Evolutionary conservation across 2,113 vertebrate species (phyloP).

Genomic region (Syrmaticus mikado): DNA sequence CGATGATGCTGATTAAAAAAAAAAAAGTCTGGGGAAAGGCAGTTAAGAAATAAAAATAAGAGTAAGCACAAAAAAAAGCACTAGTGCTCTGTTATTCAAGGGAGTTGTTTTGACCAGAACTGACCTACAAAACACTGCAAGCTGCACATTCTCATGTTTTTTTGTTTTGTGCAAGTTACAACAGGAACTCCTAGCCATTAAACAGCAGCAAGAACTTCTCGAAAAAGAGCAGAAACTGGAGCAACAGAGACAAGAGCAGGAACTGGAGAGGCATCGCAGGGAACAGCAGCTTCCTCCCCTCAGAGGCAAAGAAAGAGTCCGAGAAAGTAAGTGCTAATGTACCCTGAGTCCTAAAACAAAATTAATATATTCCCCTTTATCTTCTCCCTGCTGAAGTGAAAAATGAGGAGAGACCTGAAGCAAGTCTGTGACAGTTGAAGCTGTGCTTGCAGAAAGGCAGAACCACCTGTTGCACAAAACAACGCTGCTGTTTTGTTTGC

Average conservation of each 20-base stretch:
- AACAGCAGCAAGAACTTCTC: slow-evolving; percentile 95
- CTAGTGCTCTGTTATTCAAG: background rate
- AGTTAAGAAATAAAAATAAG: slow-evolving; percentile 5
- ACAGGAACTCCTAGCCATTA: slow-evolving; percentile 97
- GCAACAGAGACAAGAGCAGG: slow-evolving; percentile 94
- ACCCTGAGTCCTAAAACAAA: slow-evolving; percentile 10
- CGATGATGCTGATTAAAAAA: background rate
- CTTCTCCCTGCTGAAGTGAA: background rate
- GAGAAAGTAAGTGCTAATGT: slow-evolving; percentile 91
- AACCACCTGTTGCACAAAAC: background rate
- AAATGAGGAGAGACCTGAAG: background rate
- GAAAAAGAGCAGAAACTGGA: slow-evolving; percentile 97
- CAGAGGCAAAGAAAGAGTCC: slow-evolving; percentile 91
- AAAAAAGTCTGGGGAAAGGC: background rate
- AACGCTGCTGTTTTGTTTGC: background rate
- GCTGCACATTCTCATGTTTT: slow-evolving; percentile 79
- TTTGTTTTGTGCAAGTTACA: slow-evolving; percentile 90
- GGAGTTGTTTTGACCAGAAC: slow-evolving; percentile 11
- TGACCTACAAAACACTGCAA: slow-evolving; percentile 58
- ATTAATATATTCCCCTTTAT: background rate
- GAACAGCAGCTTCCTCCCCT: slow-evolving; percentile 92
- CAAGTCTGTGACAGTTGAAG: background rate
- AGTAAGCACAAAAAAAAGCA: background rate
- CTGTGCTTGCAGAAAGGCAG: background rate
- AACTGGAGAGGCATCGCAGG: slow-evolving; percentile 90